Evolutionary conservation across 2,888 invertebrate genomes (phyloP).

Genomic region (Drosophila flavopinicola): DNA sequence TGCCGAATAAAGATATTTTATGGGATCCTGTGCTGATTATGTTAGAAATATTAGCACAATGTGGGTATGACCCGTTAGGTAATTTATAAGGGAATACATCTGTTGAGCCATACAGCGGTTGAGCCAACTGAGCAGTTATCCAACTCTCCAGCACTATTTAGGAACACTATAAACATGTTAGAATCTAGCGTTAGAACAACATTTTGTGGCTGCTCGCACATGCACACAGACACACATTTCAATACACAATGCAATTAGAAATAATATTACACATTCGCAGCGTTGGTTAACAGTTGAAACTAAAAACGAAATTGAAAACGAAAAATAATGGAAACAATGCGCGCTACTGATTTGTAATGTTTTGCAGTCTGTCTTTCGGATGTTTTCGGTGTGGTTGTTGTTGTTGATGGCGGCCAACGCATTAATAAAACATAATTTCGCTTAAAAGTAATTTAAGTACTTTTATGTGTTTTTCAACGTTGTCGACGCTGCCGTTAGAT

Average conservation of each 20-base stretch:
- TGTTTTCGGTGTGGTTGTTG: conserved; percentile 21
- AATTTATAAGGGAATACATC: no score
- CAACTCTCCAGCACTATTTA: conserved; percentile 12
- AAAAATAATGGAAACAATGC: conserved; percentile 35
- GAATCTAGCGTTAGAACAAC: conserved; percentile 29
- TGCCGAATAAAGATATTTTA: no score
- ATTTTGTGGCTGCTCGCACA: conserved; percentile 21
- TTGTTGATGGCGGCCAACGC: conserved; percentile 36
- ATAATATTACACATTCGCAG: conserved; percentile 51
- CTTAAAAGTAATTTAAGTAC: conserved; percentile 74
- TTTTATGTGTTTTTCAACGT: conserved; percentile 67
- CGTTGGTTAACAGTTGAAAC: conserved; percentile 26
- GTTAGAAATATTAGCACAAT: neutral
- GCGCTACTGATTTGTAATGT: conserved; percentile 47
- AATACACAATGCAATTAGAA: conserved; percentile 40
- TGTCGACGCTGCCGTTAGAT: conserved; percentile 24
- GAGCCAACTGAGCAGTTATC: conserved; percentile 40
- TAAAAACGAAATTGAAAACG: conserved; percentile 18
- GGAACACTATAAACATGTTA: conserved; percentile 4
- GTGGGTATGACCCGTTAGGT: no score
- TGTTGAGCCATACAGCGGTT: conserved; percentile 36
- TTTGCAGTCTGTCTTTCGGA: conserved; percentile 30
- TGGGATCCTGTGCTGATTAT: no score
- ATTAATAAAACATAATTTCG: conserved; percentile 77
- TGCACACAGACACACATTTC: conserved; percentile 4